A percentile compares a stretch with the other conserved stretches of the same genome.
Evolutionary conservation across 2,888 invertebrate species (phyloP).

Genomic region (Atethmia centrago): DNA sequence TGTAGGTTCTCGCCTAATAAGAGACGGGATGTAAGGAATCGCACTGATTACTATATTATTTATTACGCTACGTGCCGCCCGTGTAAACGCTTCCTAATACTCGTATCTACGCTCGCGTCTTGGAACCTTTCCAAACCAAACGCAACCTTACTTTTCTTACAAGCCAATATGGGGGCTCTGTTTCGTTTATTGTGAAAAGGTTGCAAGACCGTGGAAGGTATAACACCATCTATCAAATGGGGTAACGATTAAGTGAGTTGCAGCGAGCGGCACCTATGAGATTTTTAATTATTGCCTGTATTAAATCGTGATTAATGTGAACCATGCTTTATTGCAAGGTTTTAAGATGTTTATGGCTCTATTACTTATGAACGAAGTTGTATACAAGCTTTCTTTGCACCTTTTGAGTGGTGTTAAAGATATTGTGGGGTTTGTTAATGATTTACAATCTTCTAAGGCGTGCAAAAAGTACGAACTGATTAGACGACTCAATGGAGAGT

Average conservation of each 20-base stretch:
- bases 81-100: conserved; percentile 90
- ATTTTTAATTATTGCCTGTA: conserved; percentile 87
- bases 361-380: conserved; percentile 53
- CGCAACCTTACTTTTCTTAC: conserved; percentile 2
- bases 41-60: conserved; percentile 91
- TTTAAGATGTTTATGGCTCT: conserved; percentile 66
- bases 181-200: conserved; percentile 72
- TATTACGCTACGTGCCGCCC: conserved; percentile 90
- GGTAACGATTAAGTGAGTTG: conserved; percentile 86
- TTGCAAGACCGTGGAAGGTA: conserved; percentile 73
- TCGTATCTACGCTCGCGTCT: conserved; percentile 80
- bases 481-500: not conserved
- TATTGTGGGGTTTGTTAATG: not conserved
- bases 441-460: not conserved
- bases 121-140: conserved; percentile 79
- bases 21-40: conserved; percentile 90
- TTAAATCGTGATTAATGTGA: conserved; percentile 83
- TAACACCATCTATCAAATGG: conserved; percentile 85
- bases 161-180: conserved; percentile 19
- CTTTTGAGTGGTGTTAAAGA: not conserved
- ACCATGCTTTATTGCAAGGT: conserved; percentile 73
- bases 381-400: conserved; percentile 35
- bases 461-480: too few relatives aligned
- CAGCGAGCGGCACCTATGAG: conserved; percentile 83
- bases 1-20: conserved; percentile 90